Conservation (phyloP, 2,113 vertebrate species). For the Cheirogaleus medius region DNA sequence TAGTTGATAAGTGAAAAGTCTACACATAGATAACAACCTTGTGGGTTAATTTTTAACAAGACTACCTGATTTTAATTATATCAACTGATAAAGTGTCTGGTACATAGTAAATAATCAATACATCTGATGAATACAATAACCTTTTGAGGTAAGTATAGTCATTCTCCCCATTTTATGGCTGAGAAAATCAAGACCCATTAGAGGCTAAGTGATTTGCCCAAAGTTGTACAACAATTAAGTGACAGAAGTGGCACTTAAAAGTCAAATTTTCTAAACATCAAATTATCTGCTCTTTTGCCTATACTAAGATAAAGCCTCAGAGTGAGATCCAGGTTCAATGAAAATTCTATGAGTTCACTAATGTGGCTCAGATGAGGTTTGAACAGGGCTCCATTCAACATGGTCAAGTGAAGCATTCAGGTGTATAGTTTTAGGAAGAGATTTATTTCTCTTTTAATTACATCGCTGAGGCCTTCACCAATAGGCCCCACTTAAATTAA, state of each 20-base stretch:
- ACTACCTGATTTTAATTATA: neutral
- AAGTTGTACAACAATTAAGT: neutral
- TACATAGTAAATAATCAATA: neutral
- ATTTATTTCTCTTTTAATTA: neutral
- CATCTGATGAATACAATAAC: neutral
- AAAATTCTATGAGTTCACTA: neutral
- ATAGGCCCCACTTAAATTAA: neutral
- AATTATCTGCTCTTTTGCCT: neutral
- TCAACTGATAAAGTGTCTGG: neutral
- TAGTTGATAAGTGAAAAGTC: neutral
- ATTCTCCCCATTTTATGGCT: neutral
- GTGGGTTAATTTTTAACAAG: neutral
- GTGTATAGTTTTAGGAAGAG: neutral
- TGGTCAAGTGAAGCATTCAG: neutral
- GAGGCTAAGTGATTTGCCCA: neutral
- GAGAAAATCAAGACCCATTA: neutral
- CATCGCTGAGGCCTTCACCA: neutral
- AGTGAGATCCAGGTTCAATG: neutral
- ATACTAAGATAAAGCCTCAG: neutral
- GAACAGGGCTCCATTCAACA: neutral
- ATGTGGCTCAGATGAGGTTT: neutral
- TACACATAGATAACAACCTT: neutral
- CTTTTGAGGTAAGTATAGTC: neutral
- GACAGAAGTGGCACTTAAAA: neutral
- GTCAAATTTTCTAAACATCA: neutral